These are phyloP conservation scores for Urophycis tenuis DNA, from an alignment of 2,797 vertebrate species.

Conservation along the genomic window DNA sequence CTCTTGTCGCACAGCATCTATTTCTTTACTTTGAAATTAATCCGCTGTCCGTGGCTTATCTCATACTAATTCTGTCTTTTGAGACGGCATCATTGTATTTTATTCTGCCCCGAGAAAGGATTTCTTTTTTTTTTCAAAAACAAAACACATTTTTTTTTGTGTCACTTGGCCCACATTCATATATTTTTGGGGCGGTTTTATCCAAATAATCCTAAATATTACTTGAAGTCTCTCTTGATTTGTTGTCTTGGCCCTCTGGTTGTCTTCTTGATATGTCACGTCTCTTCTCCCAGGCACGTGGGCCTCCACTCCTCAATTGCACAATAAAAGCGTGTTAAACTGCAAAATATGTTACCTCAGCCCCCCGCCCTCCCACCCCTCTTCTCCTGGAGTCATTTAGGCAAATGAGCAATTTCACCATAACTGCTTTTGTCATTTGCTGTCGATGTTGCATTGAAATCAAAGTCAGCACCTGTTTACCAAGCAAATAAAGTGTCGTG, in stretches of 20 bases:
- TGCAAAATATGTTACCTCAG: neutral
- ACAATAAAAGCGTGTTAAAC: conserved; percentile 41
- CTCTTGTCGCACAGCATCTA: neutral
- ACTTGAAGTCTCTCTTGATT: neutral
- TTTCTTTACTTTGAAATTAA: conserved; percentile 20
- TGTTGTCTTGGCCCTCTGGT: conserved; percentile 36
- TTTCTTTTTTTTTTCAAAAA: no score
- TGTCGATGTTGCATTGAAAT: conserved; percentile 25
- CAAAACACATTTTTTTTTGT: no score
- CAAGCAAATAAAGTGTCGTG: conserved; percentile 20
- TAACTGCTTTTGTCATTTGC: conserved; percentile 35
- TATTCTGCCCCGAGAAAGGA: neutral
- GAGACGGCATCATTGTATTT: neutral
- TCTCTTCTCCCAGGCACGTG: conserved; percentile 20
- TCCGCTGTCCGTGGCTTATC: conserved; percentile 26
- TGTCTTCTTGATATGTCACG: conserved; percentile 43
- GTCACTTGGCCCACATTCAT: no score
- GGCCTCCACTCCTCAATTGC: conserved; percentile 51
- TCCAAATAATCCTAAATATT: neutral
- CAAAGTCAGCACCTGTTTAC: conserved; percentile 25
- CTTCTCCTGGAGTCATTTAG: conserved; percentile 54
- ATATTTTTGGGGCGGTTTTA: neutral
- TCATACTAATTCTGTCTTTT: conserved; percentile 28
- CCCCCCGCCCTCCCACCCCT: conserved; percentile 25
- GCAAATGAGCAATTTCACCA: conserved; percentile 47